A percentile compares a stretch with the other conserved stretches of the same genome.
These are phyloP conservation scores for Melanostoma scalare DNA, from an alignment of 2,888 invertebrate species.

Conservation along the genomic window DNA sequence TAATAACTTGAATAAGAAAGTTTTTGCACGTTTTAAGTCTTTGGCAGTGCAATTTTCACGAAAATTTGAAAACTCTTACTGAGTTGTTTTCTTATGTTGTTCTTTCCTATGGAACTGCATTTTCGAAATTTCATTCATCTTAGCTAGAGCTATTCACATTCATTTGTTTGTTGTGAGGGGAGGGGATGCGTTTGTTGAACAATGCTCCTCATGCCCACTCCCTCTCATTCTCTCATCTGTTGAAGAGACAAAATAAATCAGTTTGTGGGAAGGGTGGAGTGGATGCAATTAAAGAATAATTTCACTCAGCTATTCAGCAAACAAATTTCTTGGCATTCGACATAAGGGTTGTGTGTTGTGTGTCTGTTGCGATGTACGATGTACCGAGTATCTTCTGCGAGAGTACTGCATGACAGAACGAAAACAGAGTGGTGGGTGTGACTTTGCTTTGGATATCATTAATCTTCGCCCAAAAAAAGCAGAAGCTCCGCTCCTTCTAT, in stretches of 20 bases:
- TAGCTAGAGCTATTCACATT: slow-evolving; percentile 10
- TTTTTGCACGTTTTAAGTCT: slow-evolving; percentile 2
- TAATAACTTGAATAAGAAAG: slow-evolving; percentile 17
- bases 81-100: slow-evolving; percentile 47
- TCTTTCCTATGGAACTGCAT: slow-evolving; percentile 42
- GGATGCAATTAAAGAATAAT: slow-evolving; percentile 71
- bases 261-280: slow-evolving; percentile 19
- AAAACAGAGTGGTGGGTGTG: slow-evolving; percentile 6
- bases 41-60: neutral
- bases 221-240: too few relatives aligned
- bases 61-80: slow-evolving; percentile 27
- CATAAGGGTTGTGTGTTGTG: slow-evolving; percentile 40
- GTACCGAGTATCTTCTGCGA: neutral
- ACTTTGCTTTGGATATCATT: slow-evolving; percentile 48
- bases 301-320: slow-evolving; percentile 62
- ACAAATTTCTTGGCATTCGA: slow-evolving; percentile 61
- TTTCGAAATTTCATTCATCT: slow-evolving; percentile 31
- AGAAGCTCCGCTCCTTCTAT: neutral
- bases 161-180: slow-evolving; percentile 8
- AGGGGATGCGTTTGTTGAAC: slow-evolving; percentile 12
- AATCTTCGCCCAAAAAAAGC: slow-evolving; percentile 42
- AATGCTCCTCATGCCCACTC: neutral
- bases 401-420: slow-evolving; percentile 1
- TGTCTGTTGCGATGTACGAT: neutral
- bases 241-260: slow-evolving; percentile 60